These are phyloP conservation scores for Sebastes trivittatus DNA, from an alignment of 2,797 vertebrate species.

Conservation along the genomic window DNA sequence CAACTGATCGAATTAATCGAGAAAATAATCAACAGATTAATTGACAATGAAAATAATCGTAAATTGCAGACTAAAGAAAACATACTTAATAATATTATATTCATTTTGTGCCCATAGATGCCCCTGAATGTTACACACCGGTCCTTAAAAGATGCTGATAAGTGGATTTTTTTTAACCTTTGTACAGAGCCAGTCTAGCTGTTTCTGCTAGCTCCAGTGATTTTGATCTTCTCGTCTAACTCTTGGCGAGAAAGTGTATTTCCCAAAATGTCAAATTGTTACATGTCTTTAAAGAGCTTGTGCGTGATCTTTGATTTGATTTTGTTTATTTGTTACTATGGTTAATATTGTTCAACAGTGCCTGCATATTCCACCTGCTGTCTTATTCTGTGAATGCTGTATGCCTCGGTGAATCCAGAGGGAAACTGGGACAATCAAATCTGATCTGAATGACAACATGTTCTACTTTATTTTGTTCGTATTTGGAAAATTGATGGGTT, in stretches of 20 bases:
- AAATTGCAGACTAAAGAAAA: too few species aligned
- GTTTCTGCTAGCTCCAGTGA: background rate
- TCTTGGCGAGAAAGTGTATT: background rate
- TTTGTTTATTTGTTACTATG: background rate
- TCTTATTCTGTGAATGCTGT: constrained; percentile 36
- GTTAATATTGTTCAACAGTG: constrained; percentile 25
- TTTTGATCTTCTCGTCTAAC: background rate
- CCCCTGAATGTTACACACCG: too few species aligned
- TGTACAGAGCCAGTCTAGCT: background rate
- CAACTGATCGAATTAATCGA: too few species aligned
- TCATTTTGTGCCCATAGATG: too few species aligned
- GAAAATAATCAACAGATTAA: too few species aligned
- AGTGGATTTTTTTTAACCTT: background rate
- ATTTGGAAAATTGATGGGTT: background rate
- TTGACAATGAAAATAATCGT: too few species aligned
- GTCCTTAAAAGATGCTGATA: background rate
- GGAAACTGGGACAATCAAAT: background rate
- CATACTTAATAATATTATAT: too few species aligned
- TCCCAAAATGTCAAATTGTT: background rate
- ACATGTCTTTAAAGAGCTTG: constrained; percentile 10
- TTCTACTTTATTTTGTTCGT: background rate
- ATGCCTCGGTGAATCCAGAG: constrained; percentile 5
- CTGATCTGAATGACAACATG: background rate
- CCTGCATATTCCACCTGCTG: constrained; percentile 41
- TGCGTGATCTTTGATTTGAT: background rate